phyloP scores from a whole-genome alignment of 2,888 invertebrate genomes.

The Leptothorax acervorum region DNA sequence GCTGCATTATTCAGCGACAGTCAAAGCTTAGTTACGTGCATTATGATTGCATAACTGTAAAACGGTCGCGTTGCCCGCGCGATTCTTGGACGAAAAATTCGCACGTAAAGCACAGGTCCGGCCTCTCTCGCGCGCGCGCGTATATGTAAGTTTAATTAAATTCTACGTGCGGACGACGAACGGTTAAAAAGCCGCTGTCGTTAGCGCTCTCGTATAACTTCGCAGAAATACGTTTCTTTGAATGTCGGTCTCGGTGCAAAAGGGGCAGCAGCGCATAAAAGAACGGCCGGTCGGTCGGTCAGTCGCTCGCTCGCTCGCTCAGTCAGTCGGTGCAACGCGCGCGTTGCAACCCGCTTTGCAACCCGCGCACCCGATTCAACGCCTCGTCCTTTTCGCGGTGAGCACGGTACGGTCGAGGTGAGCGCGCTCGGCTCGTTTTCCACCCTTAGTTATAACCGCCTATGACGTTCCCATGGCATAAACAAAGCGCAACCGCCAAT shows the following conservation, averaged over 20 bases:
- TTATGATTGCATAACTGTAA: constrained; percentile 63
- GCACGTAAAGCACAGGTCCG: constrained; percentile 56
- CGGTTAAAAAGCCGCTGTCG: constrained; percentile 54
- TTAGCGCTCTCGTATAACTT: constrained; percentile 49
- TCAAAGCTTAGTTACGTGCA: constrained; percentile 57
- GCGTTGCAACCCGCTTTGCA: constrained; percentile 4
- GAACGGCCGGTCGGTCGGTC: neutral
- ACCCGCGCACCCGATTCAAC: constrained; percentile 17
- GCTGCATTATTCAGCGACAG: constrained; percentile 57
- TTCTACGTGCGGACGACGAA: constrained; percentile 56
- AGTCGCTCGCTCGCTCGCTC: too few species aligned
- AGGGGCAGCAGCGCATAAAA: constrained; percentile 34
- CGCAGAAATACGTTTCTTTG: constrained; percentile 57
- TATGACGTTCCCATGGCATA: constrained; percentile 85
- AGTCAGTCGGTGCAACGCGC: neutral
- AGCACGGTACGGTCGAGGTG: neutral
- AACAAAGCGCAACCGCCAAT: constrained; percentile 85
- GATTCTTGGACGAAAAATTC: constrained; percentile 58
- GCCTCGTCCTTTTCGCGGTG: constrained; percentile 14
- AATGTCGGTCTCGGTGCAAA: constrained; percentile 16
- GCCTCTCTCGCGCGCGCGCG: neutral
- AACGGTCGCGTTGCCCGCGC: constrained; percentile 45
- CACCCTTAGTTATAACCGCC: constrained; percentile 80
- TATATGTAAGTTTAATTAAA: constrained; percentile 65
- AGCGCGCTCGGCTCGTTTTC: constrained; percentile 67